Conservation (phyloP, 2,888 invertebrate genomes). For the Pyrgus malvae region DNA sequence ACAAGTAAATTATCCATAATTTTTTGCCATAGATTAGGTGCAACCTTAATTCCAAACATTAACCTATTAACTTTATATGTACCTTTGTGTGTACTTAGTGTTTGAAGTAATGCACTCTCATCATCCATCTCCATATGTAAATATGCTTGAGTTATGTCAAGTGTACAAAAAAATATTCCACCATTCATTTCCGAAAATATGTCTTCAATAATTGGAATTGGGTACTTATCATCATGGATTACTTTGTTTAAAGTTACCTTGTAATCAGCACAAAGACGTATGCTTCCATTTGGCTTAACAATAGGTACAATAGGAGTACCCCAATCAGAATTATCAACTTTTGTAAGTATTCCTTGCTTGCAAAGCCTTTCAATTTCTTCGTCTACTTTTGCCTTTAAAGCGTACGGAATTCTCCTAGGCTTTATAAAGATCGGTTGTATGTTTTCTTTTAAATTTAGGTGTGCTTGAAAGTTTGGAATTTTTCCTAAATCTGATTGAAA, state of each 20-base stretch:
- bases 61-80: constrained; percentile 42
- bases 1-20: constrained; percentile 44
- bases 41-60: constrained; percentile 42
- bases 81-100: constrained; percentile 40
- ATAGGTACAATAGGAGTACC: constrained; percentile 20
- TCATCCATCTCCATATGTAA: constrained; percentile 17
- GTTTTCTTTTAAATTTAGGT: constrained; percentile 22
- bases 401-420: neutral
- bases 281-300: constrained; percentile 22
- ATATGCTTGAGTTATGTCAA: constrained; percentile 28
- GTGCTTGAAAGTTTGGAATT: constrained; percentile 18
- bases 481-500: neutral
- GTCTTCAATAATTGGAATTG: constrained; percentile 29
- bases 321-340: neutral
- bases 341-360: neutral
- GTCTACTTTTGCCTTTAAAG: neutral
- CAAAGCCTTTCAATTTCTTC: neutral
- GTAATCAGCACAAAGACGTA: constrained; percentile 22
- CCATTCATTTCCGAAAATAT: constrained; percentile 29
- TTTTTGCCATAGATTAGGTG: constrained; percentile 42
- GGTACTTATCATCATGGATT: constrained; percentile 24
- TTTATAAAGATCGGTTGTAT: neutral
- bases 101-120: neutral
- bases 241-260: constrained; percentile 22
- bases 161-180: constrained; percentile 23